These are phyloP conservation scores for Apistogramma diplotaenia DNA, from an alignment of 2,113 vertebrate species.

Conservation along the genomic window DNA sequence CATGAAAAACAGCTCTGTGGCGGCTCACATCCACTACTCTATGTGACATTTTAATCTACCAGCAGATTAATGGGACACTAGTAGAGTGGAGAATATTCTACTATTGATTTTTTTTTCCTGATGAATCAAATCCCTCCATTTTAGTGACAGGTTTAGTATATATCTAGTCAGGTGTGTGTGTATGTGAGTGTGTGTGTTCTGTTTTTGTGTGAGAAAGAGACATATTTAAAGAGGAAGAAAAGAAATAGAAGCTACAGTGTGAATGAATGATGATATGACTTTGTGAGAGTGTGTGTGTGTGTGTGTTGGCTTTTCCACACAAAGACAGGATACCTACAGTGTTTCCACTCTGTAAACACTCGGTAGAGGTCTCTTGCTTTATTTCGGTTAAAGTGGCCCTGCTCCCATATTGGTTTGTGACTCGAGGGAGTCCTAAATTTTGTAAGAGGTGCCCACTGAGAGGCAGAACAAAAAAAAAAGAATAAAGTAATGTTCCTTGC, in stretches of 20 bases:
- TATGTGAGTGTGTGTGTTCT: not conserved
- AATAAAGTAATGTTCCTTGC: slow-evolving; percentile 24
- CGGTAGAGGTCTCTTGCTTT: slow-evolving; percentile 20
- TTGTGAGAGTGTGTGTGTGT: not conserved
- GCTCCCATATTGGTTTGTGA: slow-evolving; percentile 56
- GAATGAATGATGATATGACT: slow-evolving; percentile 13
- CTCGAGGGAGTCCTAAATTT: slow-evolving; percentile 53
- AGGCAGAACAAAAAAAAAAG: not conserved
- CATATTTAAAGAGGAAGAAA: slow-evolving; percentile 1
- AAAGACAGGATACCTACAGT: slow-evolving; percentile 46
- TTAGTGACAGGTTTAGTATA: slow-evolving; percentile 61
- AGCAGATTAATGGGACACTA: slow-evolving; percentile 67
- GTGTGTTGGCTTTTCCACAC: slow-evolving; percentile 38
- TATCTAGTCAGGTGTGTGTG: slow-evolving; percentile 29
- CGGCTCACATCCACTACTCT: slow-evolving; percentile 18
- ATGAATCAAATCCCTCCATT: slow-evolving; percentile 67
- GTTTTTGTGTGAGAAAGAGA: not conserved
- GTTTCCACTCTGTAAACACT: slow-evolving; percentile 63
- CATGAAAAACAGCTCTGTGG: slow-evolving; percentile 58
- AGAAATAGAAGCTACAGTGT: not conserved
- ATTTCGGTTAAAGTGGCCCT: slow-evolving; percentile 48
- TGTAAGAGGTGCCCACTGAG: slow-evolving; percentile 41
- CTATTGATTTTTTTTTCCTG: slow-evolving; percentile 61
- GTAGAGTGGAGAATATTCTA: slow-evolving; percentile 64
- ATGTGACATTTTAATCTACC: slow-evolving; percentile 73